Evolutionary conservation across 2,113 vertebrate species (phyloP).

Genomic region (Garra rufa): DNA sequence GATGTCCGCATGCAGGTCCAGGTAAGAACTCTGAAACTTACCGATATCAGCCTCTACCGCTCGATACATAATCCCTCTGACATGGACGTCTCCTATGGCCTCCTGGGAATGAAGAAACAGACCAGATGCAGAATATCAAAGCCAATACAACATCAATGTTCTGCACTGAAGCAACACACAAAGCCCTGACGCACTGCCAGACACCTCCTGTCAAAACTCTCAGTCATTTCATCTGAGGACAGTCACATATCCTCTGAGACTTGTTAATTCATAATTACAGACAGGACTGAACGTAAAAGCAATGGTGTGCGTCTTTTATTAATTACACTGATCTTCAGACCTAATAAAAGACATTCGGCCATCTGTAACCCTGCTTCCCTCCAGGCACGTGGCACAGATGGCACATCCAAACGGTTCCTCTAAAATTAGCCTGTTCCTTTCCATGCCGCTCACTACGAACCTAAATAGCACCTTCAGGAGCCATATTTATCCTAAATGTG

Average conservation of each 20-base stretch:
- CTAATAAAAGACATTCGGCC: background rate
- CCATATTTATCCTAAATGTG: conserved; percentile 17
- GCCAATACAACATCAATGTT: conserved; percentile 18
- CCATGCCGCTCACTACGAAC: conserved; percentile 44
- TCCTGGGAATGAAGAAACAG: conserved; percentile 79
- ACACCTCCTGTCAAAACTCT: conserved; percentile 32
- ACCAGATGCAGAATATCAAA: conserved; percentile 47
- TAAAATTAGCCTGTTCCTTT: conserved; percentile 70
- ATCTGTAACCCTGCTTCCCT: background rate
- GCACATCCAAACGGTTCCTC: conserved; percentile 47
- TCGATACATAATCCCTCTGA: conserved; percentile 95
- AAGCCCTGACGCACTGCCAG: background rate
- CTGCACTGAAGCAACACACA: conserved; percentile 13
- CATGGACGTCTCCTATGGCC: conserved; percentile 94
- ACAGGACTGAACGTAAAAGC: background rate
- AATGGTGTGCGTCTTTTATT: background rate
- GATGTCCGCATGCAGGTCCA: background rate
- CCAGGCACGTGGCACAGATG: conserved; percentile 61
- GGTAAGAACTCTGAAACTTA: conserved; percentile 63
- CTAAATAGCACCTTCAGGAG: conserved; percentile 10
- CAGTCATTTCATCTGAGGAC: conserved; percentile 16
- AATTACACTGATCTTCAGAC: background rate
- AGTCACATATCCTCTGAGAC: conserved; percentile 2
- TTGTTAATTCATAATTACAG: conserved; percentile 6
- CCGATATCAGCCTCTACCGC: conserved; percentile 96